These are phyloP conservation scores for Corythornis vintsioides DNA, from an alignment of 2,113 vertebrate genomes.

Conservation along the genomic window DNA sequence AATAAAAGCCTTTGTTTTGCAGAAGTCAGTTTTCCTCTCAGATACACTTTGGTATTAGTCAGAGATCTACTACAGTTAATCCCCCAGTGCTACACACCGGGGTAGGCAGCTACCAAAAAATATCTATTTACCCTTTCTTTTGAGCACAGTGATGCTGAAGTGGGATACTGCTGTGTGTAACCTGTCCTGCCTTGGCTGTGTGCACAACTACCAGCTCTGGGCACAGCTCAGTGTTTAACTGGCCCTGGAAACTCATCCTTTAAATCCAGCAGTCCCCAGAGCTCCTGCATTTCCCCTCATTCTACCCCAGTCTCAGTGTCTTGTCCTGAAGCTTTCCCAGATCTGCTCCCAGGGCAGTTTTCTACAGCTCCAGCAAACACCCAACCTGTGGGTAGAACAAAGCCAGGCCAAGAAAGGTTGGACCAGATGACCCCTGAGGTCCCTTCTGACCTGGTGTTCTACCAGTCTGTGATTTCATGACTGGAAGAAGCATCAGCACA, in stretches of 20 bases:
- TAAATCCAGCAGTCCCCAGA: background rate
- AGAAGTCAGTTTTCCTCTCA: background rate
- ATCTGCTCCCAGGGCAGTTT: accelerated
- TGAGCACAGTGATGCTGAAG: background rate
- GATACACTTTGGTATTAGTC: background rate
- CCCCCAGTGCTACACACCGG: background rate
- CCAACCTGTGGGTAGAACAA: background rate
- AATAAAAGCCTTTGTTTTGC: conserved; percentile 13
- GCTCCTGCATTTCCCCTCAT: background rate
- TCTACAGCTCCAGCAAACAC: background rate
- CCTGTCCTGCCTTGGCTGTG: background rate
- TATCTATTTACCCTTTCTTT: background rate
- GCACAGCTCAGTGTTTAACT: background rate
- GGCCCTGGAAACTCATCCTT: background rate
- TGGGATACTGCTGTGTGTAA: background rate
- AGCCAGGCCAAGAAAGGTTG: background rate
- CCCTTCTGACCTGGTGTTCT: background rate
- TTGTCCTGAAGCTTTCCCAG: background rate
- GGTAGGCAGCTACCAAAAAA: background rate
- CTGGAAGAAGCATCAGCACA: background rate
- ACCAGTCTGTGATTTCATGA: background rate
- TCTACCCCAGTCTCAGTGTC: background rate
- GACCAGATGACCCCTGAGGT: background rate
- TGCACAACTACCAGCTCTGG: background rate
- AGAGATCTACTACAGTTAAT: background rate